These are phyloP conservation scores for Schizopygopsis pylzovi DNA, from an alignment of 2,797 vertebrate genomes.

Conservation along the genomic window DNA sequence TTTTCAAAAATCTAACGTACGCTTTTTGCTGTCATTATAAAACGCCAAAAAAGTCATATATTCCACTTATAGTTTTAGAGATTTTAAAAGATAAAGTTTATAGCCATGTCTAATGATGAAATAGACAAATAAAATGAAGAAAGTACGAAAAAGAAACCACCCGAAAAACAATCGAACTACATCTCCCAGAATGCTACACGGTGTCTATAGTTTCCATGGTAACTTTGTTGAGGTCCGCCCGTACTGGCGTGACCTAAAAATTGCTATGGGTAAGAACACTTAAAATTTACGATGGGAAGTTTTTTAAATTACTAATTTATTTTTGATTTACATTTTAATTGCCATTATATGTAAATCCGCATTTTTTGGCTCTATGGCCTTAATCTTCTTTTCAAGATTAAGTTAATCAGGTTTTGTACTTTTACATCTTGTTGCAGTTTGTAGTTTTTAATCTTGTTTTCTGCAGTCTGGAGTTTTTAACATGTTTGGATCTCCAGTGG, in stretches of 20 bases:
- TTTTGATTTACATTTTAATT: neutral
- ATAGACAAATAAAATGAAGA: neutral
- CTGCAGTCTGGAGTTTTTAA: slow-evolving; percentile 54
- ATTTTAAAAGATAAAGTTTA: neutral
- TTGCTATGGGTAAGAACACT: neutral
- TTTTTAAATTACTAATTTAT: neutral
- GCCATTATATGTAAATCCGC: neutral
- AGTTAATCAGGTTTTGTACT: neutral
- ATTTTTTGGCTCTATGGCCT: neutral
- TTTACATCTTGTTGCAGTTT: neutral
- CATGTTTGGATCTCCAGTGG: slow-evolving; percentile 79
- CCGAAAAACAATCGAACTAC: neutral
- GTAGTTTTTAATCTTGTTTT: slow-evolving; percentile 6
- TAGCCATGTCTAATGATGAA: neutral
- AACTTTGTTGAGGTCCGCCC: neutral
- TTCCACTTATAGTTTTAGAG: neutral
- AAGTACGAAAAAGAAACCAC: neutral
- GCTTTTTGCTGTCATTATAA: neutral
- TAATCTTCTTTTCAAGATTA: neutral
- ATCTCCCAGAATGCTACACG: neutral
- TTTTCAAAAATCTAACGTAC: neutral
- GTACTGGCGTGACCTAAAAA: neutral
- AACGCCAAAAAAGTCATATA: neutral
- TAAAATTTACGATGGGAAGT: neutral
- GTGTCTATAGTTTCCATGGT: neutral